Evolutionary conservation across 2,888 invertebrate species (phyloP).

Genomic region (Xestia c-nigrum): DNA sequence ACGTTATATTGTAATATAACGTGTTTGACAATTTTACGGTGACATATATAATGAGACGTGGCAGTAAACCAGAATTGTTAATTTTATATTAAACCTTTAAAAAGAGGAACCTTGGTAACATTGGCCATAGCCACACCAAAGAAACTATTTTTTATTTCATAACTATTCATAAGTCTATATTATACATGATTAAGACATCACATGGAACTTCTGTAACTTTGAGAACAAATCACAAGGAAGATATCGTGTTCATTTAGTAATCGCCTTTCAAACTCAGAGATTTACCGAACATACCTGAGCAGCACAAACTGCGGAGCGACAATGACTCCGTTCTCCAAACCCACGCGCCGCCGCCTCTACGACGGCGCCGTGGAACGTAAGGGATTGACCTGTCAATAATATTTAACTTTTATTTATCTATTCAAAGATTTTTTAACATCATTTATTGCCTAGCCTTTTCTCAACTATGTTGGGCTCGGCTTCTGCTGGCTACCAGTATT

Average conservation of each 20-base stretch:
- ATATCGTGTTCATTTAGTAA: background rate
- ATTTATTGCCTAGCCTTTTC: background rate
- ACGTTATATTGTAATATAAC: too few species aligned
- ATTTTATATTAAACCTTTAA: background rate
- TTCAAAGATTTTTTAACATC: background rate
- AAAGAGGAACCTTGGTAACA: background rate
- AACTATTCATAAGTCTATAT: too few species aligned
- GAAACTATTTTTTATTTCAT: background rate
- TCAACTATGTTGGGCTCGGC: background rate
- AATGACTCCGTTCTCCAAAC: conserved; percentile 84
- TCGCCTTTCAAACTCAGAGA: background rate
- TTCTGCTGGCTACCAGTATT: too few species aligned
- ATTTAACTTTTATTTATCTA: background rate
- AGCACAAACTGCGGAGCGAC: conserved; percentile 94
- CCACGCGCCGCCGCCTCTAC: conserved; percentile 86
- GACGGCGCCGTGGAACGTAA: conserved; percentile 87
- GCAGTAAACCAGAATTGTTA: background rate
- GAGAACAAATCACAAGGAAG: background rate
- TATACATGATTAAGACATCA: background rate
- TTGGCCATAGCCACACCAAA: background rate
- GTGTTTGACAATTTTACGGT: too few species aligned
- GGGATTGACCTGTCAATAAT: conserved; percentile 91
- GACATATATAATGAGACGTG: too few species aligned
- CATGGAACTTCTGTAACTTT: background rate
- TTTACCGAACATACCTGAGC: conserved; percentile 91